Conservation (phyloP, 2,113 vertebrate genomes). For the Dipodomys stephensi region DNA sequence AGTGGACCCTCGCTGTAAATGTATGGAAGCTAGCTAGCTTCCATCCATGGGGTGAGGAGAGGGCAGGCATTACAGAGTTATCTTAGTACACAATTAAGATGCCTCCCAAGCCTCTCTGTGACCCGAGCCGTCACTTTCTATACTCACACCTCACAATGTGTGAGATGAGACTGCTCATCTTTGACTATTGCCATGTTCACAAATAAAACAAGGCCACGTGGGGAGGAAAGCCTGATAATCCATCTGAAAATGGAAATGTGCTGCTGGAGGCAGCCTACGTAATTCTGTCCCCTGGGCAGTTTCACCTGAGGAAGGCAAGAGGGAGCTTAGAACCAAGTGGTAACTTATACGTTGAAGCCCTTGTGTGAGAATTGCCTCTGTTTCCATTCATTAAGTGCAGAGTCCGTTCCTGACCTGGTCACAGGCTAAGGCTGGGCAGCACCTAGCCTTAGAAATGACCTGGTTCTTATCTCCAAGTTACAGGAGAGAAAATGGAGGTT, state of each 20-base stretch:
- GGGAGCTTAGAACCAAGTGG: background rate
- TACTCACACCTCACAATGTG: background rate
- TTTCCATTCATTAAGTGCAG: background rate
- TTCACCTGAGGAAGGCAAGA: background rate
- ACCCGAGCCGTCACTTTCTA: conserved; percentile 9
- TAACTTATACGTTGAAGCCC: background rate
- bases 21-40: conserved; percentile 59
- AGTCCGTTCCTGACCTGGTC: background rate
- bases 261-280: background rate
- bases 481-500: background rate
- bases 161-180: background rate
- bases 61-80: conserved; percentile 1
- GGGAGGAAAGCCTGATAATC: background rate
- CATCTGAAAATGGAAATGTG: background rate
- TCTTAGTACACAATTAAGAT: background rate
- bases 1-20: background rate
- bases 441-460: background rate
- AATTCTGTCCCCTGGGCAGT: background rate
- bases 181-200: background rate
- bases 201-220: conserved; percentile 25
- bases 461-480: background rate
- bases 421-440: background rate
- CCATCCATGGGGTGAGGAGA: background rate
- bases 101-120: background rate
- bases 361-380: background rate